Evolutionary conservation across 2,797 vertebrate species (phyloP), one percentile per base, ranked within the genome.

Genomic region (Coregonus sp.): DNA sequence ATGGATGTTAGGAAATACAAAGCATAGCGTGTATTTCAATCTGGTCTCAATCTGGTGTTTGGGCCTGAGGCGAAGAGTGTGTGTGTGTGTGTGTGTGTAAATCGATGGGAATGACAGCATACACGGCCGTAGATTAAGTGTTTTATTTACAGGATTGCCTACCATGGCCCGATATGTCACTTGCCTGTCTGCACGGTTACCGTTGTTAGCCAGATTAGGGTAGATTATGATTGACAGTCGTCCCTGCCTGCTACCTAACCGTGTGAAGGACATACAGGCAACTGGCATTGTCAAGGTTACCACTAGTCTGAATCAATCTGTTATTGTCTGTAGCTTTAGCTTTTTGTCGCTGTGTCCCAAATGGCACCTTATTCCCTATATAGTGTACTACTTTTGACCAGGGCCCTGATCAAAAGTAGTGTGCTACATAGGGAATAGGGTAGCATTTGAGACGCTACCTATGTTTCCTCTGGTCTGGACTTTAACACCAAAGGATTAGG

Each of bases 271-370:
- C 50, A 56, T 5, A 33, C 40, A 54, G 12, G 5, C 70, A 56
- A 69, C 25, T 16, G 50, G 40, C 1, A 65, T 88, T 81, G 33
- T 82, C 73, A 77, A 85, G 72, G 77, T 76, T 73, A 86, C 83
- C 73, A 86, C 82, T 70, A 72, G 69, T 52, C 76, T 83, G 78
- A 88, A 88, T 86, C 9, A 73, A 73, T 16, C 63, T 76, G 83
- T 75, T 33, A 33, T 33, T 70, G 70, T 73, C 76, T 73, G 65
- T 73, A 47, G 61, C 81, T 52, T 47, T 82, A 83, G 84, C 79
- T 78, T 72, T 47, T 68, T 54, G 2, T 74, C 29, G 1, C 2
- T 0, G 7, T 47, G 16, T 59, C 54, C 15, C 54, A 5, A 47
- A n/a, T n/a, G 54, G 18, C 18, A n/a, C 14, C 18, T 18, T 59